Evolutionary conservation across 2,888 invertebrate species (phyloP), one percentile per base, ranked within the genome.

Genomic region (Metacarcinus magister): DNA sequence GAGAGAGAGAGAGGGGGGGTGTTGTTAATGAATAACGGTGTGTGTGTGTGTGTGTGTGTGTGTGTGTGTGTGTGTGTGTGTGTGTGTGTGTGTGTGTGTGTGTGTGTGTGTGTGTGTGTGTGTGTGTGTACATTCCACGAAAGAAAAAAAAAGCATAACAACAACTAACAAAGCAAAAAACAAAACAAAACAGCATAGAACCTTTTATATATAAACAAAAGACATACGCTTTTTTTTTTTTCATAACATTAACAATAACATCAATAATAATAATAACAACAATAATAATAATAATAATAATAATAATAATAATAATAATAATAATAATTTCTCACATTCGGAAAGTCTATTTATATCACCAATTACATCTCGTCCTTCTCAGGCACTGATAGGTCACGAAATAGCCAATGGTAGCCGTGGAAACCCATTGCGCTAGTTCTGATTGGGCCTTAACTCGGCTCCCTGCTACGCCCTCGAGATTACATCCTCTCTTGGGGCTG

Each of bases 221-320:
- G 19, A 23, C 60, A 23, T 23, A 23, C 60, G 23, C 4, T 0
- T 60, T 60, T 23, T 23, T 60, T 60, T 23, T 23, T 23, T 60
- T 23, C 23, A 60, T 46, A 48, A 91, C 23, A 46, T 46, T 92
- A 46, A 48, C 46, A 92, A 92, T 92, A 92, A 92, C 46, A 92
- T 46, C 46, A 48, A 46, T 46, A 92, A 46, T 48, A 92, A 92
- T 92, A 92, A 92, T 92, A 92, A 92, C 46, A 92, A 91, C 8
- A 91, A 91, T 91, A 91, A 91, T 91, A 48, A 91, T 91, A 48
- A 91, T 48, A 48, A 91, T 44, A 91, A 91, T 46, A 91, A 44
- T 44, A 91, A 46, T 91, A 44, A 91, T 91, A 91, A 91, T 44
- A 44, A 91, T 91, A 44, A 91, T 44, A 46, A 90, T 90, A 90